Percentiles rank a stretch among this genome's conserved stretches.
Evolutionary conservation across 1,140 invertebrate genomes (phyloP).

Genomic region (Sycophaga agraensis): DNA sequence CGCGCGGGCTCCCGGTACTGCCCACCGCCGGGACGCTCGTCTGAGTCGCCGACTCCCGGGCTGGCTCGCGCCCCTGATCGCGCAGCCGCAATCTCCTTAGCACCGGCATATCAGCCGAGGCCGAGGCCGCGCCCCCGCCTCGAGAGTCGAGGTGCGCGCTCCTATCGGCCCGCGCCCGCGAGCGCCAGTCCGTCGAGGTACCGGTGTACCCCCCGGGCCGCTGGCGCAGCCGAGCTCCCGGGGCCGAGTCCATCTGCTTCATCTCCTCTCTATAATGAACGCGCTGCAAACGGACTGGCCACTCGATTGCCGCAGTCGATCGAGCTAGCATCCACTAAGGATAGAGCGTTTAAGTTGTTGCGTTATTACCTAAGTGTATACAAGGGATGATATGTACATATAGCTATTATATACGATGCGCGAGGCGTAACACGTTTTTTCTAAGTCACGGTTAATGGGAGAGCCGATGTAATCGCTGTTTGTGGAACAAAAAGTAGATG

Average conservation of each 20-base stretch:
- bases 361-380: constrained; percentile 2
- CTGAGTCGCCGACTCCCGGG: too few species aligned
- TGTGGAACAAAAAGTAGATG: constrained; percentile 19
- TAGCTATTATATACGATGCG: not conserved
- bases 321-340: not conserved
- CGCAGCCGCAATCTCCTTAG: too few species aligned
- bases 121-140: too few species aligned
- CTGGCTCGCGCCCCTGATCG: not conserved
- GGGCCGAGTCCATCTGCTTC: not conserved
- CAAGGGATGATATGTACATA: constrained; percentile 10
- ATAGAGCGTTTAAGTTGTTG: constrained; percentile 11
- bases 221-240: too few species aligned
- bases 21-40: not conserved
- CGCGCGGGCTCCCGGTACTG: not conserved
- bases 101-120: too few species aligned
- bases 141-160: too few species aligned
- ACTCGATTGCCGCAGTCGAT: not conserved
- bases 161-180: too few species aligned
- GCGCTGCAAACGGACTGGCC: too few species aligned
- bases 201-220: too few species aligned
- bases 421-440: not conserved
- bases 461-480: constrained; percentile 20
- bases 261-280: not conserved
- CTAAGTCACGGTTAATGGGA: constrained; percentile 20
- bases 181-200: too few species aligned